Base-by-base conservation (phyloP, 2,888 invertebrate species). In the Callimorpha dominula region DNA sequence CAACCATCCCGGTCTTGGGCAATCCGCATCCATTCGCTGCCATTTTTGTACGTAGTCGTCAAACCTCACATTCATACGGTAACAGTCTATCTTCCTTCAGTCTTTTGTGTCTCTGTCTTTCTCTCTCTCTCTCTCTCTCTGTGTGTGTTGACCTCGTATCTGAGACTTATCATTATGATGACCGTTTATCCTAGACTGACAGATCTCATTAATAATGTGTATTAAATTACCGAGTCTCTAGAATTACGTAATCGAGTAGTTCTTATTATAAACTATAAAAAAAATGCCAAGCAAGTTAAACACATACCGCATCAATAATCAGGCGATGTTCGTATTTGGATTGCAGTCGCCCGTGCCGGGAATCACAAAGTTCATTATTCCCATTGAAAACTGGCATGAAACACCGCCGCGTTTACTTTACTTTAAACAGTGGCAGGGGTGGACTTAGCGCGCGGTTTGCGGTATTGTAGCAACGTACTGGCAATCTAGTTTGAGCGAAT, bases 351-450 rank as follows among this genome's bases (percentile, higher is more conserved):
- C 83, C 89, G 90, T 90, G 91, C 83, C 65, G 63, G 43, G 90
- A 90, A 89, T 91, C 74, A 67, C 65, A 67, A 81, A 91, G 89
- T 88, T 91, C 89, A 87, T 91, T 91, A 89, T 84, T 81, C 69
- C 81, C 78, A 86, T 89, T 87, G 88, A 87, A 85, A 88, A 84
- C 86, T 86, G 83, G 86, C 86, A 86, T 81, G 78, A 85, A 83
- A 86, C 83, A 83, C 76, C 72, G 71, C 70, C 76, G 69, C 75
- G 77, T 78, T 80, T 70, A 76, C 74, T 78, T 79, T 71, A 78
- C 73, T 77, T 77, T 72, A 75, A 77, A 78, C 75, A 70, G 65
- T 66, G 20, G n/a, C 73, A 71, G 52, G 20, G 52, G 63, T 68
- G 67, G 40, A 66, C 49, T 72, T 65, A 17, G 43, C 20, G n/a